phyloP scores from a whole-genome alignment of 2,797 vertebrate species.

The Gadopsis bispinosus region DNA sequence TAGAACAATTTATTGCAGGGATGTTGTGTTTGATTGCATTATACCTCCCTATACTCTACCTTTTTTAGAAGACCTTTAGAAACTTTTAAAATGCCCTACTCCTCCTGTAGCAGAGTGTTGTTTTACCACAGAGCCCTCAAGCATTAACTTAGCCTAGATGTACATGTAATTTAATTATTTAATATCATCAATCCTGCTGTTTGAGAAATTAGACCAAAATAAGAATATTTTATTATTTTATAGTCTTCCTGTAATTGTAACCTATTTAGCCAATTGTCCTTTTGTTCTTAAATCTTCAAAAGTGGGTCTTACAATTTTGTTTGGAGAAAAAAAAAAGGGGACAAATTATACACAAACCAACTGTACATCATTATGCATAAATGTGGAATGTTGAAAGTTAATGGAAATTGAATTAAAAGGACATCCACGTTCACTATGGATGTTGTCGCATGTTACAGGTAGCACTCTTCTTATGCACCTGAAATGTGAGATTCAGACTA shows the following conservation, averaged over 20 bases:
- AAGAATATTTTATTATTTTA: slow-evolving; percentile 16
- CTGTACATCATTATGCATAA: not conserved
- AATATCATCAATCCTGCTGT: slow-evolving; percentile 18
- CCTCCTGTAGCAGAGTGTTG: slow-evolving; percentile 2
- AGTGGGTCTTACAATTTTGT: not conserved
- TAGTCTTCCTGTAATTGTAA: slow-evolving; percentile 16
- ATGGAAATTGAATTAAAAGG: no score
- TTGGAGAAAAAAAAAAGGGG: not conserved
- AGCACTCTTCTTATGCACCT: not conserved
- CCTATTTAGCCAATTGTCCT: slow-evolving; percentile 1
- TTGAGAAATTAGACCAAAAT: slow-evolving; percentile 35
- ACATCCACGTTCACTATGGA: not conserved
- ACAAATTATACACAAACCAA: not conserved
- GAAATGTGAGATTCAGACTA: not conserved
- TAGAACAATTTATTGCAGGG: slow-evolving; percentile 1
- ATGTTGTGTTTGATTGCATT: slow-evolving; percentile 15
- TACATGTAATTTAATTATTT: slow-evolving; percentile 16
- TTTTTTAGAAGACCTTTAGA: slow-evolving; percentile 18
- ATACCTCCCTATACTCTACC: not conserved
- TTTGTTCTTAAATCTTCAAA: slow-evolving; percentile 6
- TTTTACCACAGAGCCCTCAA: slow-evolving; percentile 15
- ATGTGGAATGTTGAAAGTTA: not conserved
- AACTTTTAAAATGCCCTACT: slow-evolving; percentile 11
- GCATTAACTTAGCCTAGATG: slow-evolving; percentile 24
- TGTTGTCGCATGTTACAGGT: not conserved